Base-by-base conservation (phyloP, 2,888 invertebrate genomes). In the Oscheius onirici region DNA sequence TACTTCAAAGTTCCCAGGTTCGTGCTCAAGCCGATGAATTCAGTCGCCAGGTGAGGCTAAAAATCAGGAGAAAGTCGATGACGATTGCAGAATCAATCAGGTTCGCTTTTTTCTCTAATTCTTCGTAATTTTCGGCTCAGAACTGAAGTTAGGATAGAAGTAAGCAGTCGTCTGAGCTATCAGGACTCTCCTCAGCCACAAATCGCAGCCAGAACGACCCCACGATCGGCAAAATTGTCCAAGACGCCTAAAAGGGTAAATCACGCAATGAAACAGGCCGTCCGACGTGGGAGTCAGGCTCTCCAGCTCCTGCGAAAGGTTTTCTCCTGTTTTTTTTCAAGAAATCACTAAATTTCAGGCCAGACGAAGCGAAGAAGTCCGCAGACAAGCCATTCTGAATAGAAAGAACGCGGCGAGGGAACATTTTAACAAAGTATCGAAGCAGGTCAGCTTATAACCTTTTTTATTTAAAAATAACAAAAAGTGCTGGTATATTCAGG, bases 21-120 rank as follows among this genome's bases (percentile, higher is more conserved):
- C 58, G 69, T 46, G 69, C 40, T 17, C 69, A 69, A 69, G 34
- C 69, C 5, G 51, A 69, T 51, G 69, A 34, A 28, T 69, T 28
- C 34, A 43, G 28, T 28, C 44, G 60, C 2, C 40, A 60, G 26
- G 17, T 60, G 22, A 58, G 51, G 46, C 6, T 26, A 13, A 24
- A 15, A 10, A 46, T 69, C 15, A 58, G 44, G 46, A 34, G 22
- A 13, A 58, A 51, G 34, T 46, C 58, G 3, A 8, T 15, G 6
- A 44, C 28, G 22, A 58, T 60, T 13, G 69, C 49, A 5, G 51
- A 26, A 6, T 49, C 60, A 20, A 51, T 69, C 24, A 58, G 69
- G 69, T 60, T 15, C 24, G 61, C n/a, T 17, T 49, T 10, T 13
- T 49, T 49, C n/a, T n/a, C 10, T 8, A 1, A 43, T 46, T n/a